Evolutionary conservation across 2,113 vertebrate species (phyloP), one percentile per base, ranked within the genome.

Genomic region (Spermophilus dauricus): DNA sequence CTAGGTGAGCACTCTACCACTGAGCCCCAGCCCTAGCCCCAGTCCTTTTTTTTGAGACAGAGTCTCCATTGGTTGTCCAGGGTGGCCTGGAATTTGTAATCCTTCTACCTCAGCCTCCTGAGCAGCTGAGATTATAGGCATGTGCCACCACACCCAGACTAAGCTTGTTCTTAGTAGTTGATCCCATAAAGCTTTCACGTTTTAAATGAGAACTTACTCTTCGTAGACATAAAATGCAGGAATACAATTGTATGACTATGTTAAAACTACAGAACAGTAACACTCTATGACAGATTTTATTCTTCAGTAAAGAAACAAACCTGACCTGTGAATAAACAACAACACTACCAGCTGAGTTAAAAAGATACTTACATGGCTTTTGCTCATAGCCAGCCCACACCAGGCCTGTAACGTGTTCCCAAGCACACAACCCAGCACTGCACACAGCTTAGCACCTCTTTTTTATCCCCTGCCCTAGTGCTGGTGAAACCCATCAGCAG

Each of bases 331-430:
- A 24, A 65, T 6, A 37, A 10, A 34, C 5, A 48, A 37, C 37
- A 10, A 34, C 5, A 48, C n/a, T n/a, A 17, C 10, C 13, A 37
- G 4, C 24, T 3, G 17, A 63, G 82, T 6, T 14, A 58, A 58
- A n/a, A 39, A 39, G 56, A 30, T 26, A 11, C 0, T 5, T 14
- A n/a, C 16, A 42, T 0, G 2, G 70, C 22, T 30, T 72, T 90
- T 1, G 4, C 39, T 69, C 8, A 4, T 13, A 56, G 42, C 30
- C 30, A 10, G 24, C 53, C 58, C 17, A 0, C 9, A 72, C 20
- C 63, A 72, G 45, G 48, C 42, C 83, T 48, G 8, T 4, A 32
- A n/a, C 1, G 9, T 14, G 20, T 65, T 42, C 24, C 91, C 1
- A 10, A 63, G 34, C 6, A 58, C 56, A 22, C 56, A 22, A 8